Conservation (phyloP, 2,113 vertebrate species). For the Halcyon senegalensis region DNA sequence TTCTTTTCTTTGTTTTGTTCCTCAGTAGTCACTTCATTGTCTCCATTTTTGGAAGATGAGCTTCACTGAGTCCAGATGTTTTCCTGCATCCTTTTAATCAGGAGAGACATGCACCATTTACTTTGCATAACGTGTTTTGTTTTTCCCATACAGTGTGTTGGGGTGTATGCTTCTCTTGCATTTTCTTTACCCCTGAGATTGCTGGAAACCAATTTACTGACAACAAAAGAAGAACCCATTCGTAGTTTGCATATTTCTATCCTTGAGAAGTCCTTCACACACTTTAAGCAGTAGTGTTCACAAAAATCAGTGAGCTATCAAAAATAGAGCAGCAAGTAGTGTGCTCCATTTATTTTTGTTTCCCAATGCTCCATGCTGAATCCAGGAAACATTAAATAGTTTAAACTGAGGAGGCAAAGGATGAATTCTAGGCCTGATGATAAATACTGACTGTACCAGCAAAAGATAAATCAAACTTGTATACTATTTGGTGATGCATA, state of each 20-base stretch:
- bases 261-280: slow-evolving; percentile 66
- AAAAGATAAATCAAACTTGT: slow-evolving; percentile 5
- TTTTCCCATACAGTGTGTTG: neutral
- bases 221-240: neutral
- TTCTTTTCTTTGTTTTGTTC: neutral
- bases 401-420: slow-evolving; percentile 7
- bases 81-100: slow-evolving; percentile 14
- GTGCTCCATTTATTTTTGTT: slow-evolving; percentile 37
- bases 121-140: neutral
- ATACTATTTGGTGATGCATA: slow-evolving; percentile 23
- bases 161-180: neutral
- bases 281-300: slow-evolving; percentile 2
- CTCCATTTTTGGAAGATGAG: slow-evolving; percentile 7
- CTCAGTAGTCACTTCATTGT: neutral
- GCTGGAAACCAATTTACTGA: slow-evolving; percentile 54
- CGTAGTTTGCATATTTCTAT: slow-evolving; percentile 34
- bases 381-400: slow-evolving; percentile 52
- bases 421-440: neutral
- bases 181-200: slow-evolving; percentile 54
- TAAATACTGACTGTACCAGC: neutral
- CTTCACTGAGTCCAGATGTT: slow-evolving; percentile 45
- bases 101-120: neutral
- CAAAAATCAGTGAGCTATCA: slow-evolving; percentile 20
- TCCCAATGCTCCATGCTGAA: neutral
- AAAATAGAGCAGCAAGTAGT: neutral